Evolutionary conservation across 1,140 invertebrate species (phyloP).

Genomic region (Micrasema longulum): DNA sequence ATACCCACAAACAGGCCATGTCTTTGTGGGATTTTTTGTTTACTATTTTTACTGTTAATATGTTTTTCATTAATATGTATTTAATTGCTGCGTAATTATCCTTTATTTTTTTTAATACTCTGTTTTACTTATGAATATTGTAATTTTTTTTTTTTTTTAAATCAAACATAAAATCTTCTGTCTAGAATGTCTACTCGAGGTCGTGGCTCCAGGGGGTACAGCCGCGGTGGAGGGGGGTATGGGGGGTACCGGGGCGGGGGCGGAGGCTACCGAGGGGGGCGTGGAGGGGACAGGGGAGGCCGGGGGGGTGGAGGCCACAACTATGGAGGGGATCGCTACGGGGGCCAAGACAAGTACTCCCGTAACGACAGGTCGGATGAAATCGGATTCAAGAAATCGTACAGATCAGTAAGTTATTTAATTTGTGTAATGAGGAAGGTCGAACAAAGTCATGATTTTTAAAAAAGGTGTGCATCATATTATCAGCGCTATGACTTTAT

Average conservation of each 20-base stretch:
- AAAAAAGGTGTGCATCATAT: too few relatives aligned
- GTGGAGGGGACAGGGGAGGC: slow-evolving; percentile 60
- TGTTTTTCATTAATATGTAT: too few relatives aligned
- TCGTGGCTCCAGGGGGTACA: slow-evolving; percentile 59
- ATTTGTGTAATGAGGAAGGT: slow-evolving; percentile 4
- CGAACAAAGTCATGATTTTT: too few relatives aligned
- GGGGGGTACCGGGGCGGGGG: slow-evolving; percentile 60
- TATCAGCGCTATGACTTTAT: too few relatives aligned
- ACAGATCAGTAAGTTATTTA: slow-evolving; percentile 62
- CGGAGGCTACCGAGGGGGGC: slow-evolving; percentile 58
- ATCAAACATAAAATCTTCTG: not conserved
- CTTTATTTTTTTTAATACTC: too few relatives aligned
- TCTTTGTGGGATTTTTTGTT: too few relatives aligned
- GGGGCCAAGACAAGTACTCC: slow-evolving; percentile 60
- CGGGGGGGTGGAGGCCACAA: slow-evolving; percentile 58
- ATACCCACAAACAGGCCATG: too few relatives aligned
- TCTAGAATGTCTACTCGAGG: slow-evolving; percentile 64
- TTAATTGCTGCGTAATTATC: too few relatives aligned
- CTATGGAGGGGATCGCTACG: slow-evolving; percentile 56
- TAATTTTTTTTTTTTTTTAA: slow-evolving; percentile 1
- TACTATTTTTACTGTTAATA: too few relatives aligned
- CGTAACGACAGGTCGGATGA: slow-evolving; percentile 65
- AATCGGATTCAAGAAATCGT: slow-evolving; percentile 63
- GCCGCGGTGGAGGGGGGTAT: slow-evolving; percentile 61
- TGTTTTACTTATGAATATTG: too few relatives aligned